Evolutionary conservation across 2,888 invertebrate genomes (phyloP).

Genomic region (Papilio elwesi): DNA sequence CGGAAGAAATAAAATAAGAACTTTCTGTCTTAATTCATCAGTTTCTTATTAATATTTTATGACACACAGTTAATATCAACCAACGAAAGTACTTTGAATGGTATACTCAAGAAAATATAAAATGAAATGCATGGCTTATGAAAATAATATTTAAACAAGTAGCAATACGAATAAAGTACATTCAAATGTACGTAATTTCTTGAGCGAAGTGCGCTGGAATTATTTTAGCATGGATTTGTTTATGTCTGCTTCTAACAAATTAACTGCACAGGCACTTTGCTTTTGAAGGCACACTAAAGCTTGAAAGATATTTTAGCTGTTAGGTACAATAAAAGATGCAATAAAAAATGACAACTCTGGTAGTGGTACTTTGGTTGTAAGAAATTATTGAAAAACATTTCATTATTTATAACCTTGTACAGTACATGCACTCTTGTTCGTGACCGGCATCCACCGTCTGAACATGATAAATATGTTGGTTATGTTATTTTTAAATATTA

Average conservation of each 20-base stretch:
- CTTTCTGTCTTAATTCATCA: background rate
- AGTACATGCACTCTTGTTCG: too few species aligned
- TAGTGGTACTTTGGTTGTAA: too few species aligned
- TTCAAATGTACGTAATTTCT: constrained; percentile 14
- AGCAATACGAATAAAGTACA: background rate
- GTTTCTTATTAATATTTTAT: background rate
- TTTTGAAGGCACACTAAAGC: constrained; percentile 9
- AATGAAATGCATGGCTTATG: background rate
- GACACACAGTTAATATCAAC: background rate
- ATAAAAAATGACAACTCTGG: too few species aligned
- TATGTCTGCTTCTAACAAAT: constrained; percentile 24
- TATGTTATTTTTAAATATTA: too few species aligned
- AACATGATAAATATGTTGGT: too few species aligned
- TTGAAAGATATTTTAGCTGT: background rate
- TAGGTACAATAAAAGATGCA: background rate
- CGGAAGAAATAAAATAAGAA: background rate
- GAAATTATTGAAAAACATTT: too few species aligned
- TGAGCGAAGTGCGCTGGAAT: constrained; percentile 17
- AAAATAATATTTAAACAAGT: constrained; percentile 8
- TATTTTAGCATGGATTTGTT: constrained; percentile 27
- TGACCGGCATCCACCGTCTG: too few species aligned
- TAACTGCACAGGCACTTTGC: constrained; percentile 2
- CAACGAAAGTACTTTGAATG: background rate
- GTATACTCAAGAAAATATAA: background rate
- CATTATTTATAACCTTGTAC: too few species aligned